Evolutionary conservation across 2,113 vertebrate genomes (phyloP).

Genomic region (Phylloscopus trochilus): DNA sequence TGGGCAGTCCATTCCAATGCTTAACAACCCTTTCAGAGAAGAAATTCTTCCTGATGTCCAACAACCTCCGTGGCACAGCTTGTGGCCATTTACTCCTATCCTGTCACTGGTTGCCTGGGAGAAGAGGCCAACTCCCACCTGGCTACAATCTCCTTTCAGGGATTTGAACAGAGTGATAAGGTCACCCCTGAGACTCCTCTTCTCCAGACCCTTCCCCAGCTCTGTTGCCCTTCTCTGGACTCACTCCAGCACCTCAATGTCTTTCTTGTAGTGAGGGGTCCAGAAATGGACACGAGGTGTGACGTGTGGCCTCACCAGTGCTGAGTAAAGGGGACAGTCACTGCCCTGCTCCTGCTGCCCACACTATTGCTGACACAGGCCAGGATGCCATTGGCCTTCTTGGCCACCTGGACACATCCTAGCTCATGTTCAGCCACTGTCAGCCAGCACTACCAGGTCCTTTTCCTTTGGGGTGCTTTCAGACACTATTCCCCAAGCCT

Average conservation of each 20-base stretch:
- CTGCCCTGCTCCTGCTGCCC: neutral
- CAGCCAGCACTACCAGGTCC: too few species aligned
- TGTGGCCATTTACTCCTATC: neutral
- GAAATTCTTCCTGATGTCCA: neutral
- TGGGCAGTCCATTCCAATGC: neutral
- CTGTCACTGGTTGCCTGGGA: neutral
- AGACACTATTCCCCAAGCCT: neutral
- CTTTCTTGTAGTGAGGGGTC: neutral
- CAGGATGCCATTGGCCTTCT: neutral
- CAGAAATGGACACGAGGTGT: neutral
- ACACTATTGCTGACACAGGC: neutral
- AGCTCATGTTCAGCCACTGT: neutral
- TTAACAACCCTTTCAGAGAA: neutral
- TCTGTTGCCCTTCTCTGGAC: accelerated
- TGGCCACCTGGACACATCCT: accelerated
- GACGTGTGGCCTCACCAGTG: neutral
- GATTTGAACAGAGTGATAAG: neutral
- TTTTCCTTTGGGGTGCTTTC: neutral
- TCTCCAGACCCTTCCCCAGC: neutral
- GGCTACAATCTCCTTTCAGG: neutral
- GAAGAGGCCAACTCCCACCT: accelerated
- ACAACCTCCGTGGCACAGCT: neutral
- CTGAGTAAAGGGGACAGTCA: neutral
- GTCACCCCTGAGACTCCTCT: neutral
- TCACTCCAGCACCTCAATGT: neutral